Conservation (phyloP, 2,888 invertebrate genomes). For the Dendrolimus pini region DNA sequence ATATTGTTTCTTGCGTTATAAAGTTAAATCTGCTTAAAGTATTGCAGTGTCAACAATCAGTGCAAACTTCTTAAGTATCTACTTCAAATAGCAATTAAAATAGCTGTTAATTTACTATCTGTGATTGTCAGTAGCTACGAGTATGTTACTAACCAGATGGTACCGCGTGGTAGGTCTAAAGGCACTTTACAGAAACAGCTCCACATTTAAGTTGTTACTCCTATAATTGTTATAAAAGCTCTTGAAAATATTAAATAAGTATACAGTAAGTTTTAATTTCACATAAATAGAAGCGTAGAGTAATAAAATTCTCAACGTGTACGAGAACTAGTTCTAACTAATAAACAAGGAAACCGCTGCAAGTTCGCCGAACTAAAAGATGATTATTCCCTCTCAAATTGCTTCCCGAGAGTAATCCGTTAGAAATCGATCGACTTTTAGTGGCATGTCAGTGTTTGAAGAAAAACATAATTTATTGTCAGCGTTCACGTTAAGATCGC, state of each 20-base stretch:
- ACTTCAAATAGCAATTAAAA: conserved; percentile 31
- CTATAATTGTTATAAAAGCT: neutral
- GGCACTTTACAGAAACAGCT: conserved; percentile 41
- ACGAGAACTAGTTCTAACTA: conserved; percentile 59
- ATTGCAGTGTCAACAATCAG: conserved; percentile 16
- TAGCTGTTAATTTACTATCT: conserved; percentile 41
- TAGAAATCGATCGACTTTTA: conserved; percentile 75
- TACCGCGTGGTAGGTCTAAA: conserved; percentile 55
- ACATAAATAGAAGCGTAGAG: conserved; percentile 4
- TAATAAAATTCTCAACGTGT: conserved; percentile 24
- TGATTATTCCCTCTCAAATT: conserved; percentile 67
- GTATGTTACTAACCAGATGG: conserved; percentile 70
- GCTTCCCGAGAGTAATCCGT: conserved; percentile 71
- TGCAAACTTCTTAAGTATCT: conserved; percentile 27
- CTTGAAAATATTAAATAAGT: neutral
- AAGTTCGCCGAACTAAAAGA: conserved; percentile 62
- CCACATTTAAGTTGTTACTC: neutral
- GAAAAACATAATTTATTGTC: conserved; percentile 72
- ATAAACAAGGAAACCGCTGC: conserved; percentile 69
- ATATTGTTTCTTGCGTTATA: too few species aligned
- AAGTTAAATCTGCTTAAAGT: neutral
- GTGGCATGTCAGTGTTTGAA: conserved; percentile 74
- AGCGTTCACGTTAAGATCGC: conserved; percentile 68
- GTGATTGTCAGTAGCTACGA: conserved; percentile 52
- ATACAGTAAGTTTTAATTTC: conserved; percentile 6